Evolutionary conservation across 1,140 invertebrate genomes (phyloP).

Genomic region (Bombyx mandarina): DNA sequence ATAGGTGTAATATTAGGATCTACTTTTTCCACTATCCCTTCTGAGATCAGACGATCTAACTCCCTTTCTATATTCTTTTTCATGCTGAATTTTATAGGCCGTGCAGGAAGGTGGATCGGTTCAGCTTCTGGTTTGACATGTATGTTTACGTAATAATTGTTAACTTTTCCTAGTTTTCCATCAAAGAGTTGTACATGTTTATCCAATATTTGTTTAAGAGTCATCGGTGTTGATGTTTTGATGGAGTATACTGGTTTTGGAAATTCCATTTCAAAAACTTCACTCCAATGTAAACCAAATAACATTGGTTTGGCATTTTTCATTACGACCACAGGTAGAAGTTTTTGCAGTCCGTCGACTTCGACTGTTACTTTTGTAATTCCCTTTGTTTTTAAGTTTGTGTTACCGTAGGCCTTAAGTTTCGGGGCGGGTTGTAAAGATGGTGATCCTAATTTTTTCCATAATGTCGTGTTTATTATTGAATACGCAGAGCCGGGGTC

Average conservation of each 20-base stretch:
- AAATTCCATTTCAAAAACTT: constrained; percentile 9
- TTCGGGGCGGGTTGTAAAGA: constrained; percentile 7
- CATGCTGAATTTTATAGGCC: constrained; percentile 7
- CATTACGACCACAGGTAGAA: constrained; percentile 10
- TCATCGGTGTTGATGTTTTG: background rate
- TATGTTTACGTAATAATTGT: constrained; percentile 8
- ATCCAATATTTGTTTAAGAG: constrained; percentile 1
- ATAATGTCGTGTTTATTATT: background rate
- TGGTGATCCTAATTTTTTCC: constrained; percentile 9
- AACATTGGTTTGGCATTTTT: constrained; percentile 10
- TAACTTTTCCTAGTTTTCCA: constrained; percentile 10
- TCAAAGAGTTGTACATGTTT: constrained; percentile 3
- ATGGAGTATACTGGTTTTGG: constrained; percentile 10
- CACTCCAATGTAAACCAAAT: constrained; percentile 10
- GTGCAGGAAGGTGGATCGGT: constrained; percentile 5
- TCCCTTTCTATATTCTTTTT: constrained; percentile 8
- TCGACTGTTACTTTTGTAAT: constrained; percentile 6
- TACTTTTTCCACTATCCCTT: constrained; percentile 6
- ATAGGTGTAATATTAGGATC: background rate
- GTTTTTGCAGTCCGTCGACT: constrained; percentile 4
- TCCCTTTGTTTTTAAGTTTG: constrained; percentile 9
- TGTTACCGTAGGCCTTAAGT: constrained; percentile 8
- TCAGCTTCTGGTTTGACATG: constrained; percentile 4
- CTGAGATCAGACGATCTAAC: constrained; percentile 6
- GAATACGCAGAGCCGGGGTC: no score